Evolutionary conservation across 2,888 invertebrate species (phyloP).

Genomic region (Heteromyza rotundicornis): DNA sequence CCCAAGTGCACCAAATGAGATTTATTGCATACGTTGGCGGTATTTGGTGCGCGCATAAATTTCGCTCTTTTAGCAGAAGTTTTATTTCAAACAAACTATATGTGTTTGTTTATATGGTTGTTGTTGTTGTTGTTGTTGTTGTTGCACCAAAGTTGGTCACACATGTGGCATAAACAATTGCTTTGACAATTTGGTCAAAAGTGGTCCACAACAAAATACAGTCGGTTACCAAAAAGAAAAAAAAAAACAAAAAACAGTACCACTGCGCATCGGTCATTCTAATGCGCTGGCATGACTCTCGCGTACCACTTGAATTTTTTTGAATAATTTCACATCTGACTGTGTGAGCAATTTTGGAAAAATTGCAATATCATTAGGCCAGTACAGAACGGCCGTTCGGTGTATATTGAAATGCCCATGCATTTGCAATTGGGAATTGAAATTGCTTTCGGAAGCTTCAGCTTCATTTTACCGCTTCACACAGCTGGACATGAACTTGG

Average conservation of each 20-base stretch:
- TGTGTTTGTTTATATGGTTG: background rate
- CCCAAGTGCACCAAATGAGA: constrained; percentile 53
- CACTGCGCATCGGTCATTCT: background rate
- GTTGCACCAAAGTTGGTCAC: constrained; percentile 17
- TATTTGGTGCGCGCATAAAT: constrained; percentile 41
- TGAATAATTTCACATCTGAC: background rate
- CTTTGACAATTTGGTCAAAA: constrained; percentile 5
- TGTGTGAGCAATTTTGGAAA: background rate
- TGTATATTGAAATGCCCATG: background rate
- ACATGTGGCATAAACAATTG: constrained; percentile 20
- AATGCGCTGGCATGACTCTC: background rate
- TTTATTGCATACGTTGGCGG: constrained; percentile 52
- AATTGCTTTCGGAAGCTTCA: constrained; percentile 4
- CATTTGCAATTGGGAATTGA: background rate
- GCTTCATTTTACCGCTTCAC: background rate
- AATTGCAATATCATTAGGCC: constrained; percentile 2
- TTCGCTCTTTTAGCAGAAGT: constrained; percentile 28
- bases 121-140: constrained; percentile 7
- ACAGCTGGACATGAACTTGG: background rate
- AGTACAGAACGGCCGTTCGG: too few relatives aligned
- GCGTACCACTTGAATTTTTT: background rate
- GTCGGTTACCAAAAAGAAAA: background rate
- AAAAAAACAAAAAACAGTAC: background rate
- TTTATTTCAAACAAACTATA: too few relatives aligned
- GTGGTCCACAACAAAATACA: background rate